Base-by-base conservation (phyloP, 2,888 invertebrate genomes). In the Oxycera nigricornis region DNA sequence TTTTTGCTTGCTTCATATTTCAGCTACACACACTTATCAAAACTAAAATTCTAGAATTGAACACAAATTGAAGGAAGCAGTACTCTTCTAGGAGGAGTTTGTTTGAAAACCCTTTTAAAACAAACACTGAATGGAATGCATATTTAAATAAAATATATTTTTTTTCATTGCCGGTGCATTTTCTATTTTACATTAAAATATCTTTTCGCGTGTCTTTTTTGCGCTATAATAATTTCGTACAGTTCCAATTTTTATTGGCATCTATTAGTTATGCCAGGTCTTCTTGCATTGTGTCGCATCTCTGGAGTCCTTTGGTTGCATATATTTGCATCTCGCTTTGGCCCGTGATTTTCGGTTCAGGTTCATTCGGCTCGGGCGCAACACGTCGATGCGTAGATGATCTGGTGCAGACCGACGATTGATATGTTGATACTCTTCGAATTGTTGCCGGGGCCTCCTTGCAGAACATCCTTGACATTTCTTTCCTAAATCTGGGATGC, bases 401-500 rank as follows among this genome's bases (percentile, higher is more conserved):
- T 50, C n/a, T 65, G 31, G 57, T 74, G 52, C 52, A 31, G 39
- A 20, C 57, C 6, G 83, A 82, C 2, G 84, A 83, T 17, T 81
- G 80, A 46, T 78, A 78, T 24, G 82, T 82, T 22, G 84, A 83
- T n/a, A 81, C 80, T 28, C 82, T 80, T 4, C 80, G 76, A 1
- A 82, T 78, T 1, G 79, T 79, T 0, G 78, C 75, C 0, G 80
- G 79, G 0, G 81, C 80, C 26, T 73, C n/a, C 2, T 46, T 59
- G 26, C 80, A 80, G 76, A 85, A 77, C 24, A 85, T 79, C 68
- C 83, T 79, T 1, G 80, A 79, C 2, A 85, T 79, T 78, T 92
- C 92, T 77, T 87, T 87, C 70, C 90, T 89, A 84, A 92, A 93
- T 80, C 88, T 89, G 0, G 94, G 94, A 86, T 94, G 94, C 1